Percentiles rank a stretch among this genome's conserved stretches.
Conservation (phyloP, 2,888 invertebrate genomes). For the Meiosimyza decipiens region DNA sequence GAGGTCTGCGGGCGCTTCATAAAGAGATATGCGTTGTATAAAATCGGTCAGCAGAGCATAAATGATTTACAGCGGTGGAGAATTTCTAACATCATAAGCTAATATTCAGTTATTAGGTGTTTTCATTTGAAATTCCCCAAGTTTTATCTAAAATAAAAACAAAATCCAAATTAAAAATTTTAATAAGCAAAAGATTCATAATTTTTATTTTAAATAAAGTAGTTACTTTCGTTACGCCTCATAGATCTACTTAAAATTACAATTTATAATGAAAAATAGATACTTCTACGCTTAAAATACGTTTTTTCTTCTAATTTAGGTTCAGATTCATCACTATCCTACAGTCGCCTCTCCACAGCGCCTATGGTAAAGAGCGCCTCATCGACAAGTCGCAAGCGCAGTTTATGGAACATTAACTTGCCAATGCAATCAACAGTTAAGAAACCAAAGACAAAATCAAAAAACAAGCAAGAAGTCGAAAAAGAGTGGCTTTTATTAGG, state of each 20-base stretch:
- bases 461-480: conserved; percentile 63
- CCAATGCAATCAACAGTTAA: conserved; percentile 56
- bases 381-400: conserved; percentile 54
- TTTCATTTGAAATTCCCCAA: neutral
- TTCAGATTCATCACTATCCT: conserved; percentile 62
- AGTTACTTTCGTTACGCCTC: no score
- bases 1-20: no score
- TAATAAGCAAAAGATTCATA: neutral
- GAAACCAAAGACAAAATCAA: conserved; percentile 55
- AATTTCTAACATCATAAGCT: no score
- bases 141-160: neutral
- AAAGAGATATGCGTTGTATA: no score
- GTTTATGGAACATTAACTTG: conserved; percentile 62
- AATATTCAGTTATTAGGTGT: neutral
- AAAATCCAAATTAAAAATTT: neutral
- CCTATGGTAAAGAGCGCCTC: conserved; percentile 56
- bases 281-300: neutral
- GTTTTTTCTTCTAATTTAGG: conserved; percentile 42
- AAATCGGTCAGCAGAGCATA: no score
- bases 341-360: conserved; percentile 64
- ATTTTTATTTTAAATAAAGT: no score
- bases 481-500: conserved; percentile 66
- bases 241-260: neutral
- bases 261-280: no score
- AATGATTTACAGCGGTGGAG: no score